Evolutionary conservation across 2,888 invertebrate genomes (phyloP).

Genomic region (Alcis repandata): DNA sequence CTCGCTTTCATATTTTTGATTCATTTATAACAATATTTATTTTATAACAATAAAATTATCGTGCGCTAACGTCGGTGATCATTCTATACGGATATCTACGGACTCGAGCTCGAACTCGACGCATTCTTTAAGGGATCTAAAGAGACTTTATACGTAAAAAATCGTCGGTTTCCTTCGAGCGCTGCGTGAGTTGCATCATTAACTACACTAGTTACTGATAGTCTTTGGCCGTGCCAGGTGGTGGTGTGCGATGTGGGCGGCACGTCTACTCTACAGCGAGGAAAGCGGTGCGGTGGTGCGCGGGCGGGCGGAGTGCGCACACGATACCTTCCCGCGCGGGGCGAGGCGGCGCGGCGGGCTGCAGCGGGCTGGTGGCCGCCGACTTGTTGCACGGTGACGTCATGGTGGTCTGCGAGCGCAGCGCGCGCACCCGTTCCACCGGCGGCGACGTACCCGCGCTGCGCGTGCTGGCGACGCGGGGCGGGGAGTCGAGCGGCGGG

Average conservation of each 20-base stretch:
- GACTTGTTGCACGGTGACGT: constrained; percentile 62
- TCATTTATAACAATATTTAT: constrained; percentile 1
- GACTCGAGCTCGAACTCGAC: too few species aligned
- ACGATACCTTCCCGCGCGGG: constrained; percentile 57
- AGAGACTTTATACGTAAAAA: constrained; percentile 16
- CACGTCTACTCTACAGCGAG: constrained; percentile 68
- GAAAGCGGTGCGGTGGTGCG: constrained; percentile 68
- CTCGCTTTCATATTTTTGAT: background rate
- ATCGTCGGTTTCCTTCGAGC: background rate
- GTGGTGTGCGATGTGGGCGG: constrained; percentile 29
- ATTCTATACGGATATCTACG: constrained; percentile 18
- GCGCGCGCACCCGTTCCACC: constrained; percentile 39
- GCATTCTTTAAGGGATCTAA: constrained; percentile 13
- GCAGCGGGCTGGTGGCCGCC: constrained; percentile 64
- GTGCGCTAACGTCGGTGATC: constrained; percentile 20
- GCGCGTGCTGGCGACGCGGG: constrained; percentile 63
- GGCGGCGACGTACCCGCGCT: constrained; percentile 38
- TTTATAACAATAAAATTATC: background rate
- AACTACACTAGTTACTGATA: background rate
- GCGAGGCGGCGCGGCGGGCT: constrained; percentile 56
- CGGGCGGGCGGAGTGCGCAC: constrained; percentile 56
- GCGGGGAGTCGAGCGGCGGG: constrained; percentile 47
- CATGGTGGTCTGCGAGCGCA: constrained; percentile 56
- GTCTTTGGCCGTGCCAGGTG: constrained; percentile 1
- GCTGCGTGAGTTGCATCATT: background rate